Evolutionary conservation across 2,797 vertebrate genomes (phyloP).

Genomic region (Champsocephalus gunnari): DNA sequence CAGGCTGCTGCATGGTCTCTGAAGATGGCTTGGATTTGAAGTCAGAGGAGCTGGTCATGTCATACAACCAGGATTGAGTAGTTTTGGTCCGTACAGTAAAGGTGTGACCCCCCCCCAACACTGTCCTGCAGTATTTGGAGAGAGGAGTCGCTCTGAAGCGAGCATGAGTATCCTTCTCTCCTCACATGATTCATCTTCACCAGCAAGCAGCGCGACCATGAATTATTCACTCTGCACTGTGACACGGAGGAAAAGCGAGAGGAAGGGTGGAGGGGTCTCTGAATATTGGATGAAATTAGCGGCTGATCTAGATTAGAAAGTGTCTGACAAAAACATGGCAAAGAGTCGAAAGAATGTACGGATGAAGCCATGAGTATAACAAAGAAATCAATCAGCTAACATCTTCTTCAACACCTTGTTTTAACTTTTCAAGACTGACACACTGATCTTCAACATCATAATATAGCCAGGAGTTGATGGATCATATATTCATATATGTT

Average conservation of each 20-base stretch:
- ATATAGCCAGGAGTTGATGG: not conserved
- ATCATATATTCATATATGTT: too few species aligned
- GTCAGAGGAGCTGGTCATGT: slow-evolving; percentile 18
- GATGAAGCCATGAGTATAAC: not conserved
- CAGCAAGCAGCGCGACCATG: slow-evolving; percentile 70
- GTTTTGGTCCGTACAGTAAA: slow-evolving; percentile 15
- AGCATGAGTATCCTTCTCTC: slow-evolving; percentile 74
- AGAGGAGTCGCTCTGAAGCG: slow-evolving; percentile 49
- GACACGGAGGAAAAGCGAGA: slow-evolving; percentile 62
- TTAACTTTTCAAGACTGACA: not conserved
- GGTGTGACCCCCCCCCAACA: not conserved
- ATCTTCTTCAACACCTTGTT: not conserved
- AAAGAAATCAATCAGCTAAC: not conserved
- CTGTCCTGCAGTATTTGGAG: slow-evolving; percentile 41
- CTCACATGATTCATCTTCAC: slow-evolving; percentile 80
- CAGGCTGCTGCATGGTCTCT: slow-evolving; percentile 20
- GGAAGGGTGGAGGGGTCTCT: slow-evolving; percentile 30
- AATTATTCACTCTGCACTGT: slow-evolving; percentile 80
- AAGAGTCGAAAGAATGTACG: not conserved
- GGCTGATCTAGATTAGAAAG: not conserved
- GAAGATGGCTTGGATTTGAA: slow-evolving; percentile 13
- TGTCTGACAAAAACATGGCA: not conserved
- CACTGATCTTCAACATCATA: not conserved
- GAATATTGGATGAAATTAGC: slow-evolving; percentile 51
- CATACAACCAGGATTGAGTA: slow-evolving; percentile 14